Evolutionary conservation across 2,797 vertebrate species (phyloP), one percentile per base, ranked within the genome.

Genomic region (Danio jaintianensis): DNA sequence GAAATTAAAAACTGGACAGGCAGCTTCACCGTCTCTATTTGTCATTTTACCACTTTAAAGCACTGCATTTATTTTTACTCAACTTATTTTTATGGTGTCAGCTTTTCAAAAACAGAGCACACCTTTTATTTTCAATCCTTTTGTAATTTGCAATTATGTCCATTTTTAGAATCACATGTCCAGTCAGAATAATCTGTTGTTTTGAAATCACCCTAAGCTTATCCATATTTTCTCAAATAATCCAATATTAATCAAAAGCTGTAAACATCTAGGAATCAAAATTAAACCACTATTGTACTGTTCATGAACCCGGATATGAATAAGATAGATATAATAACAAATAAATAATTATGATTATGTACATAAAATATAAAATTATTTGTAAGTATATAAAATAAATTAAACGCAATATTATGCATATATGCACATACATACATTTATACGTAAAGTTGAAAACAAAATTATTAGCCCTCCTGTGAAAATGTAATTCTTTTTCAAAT

Each of bases 121-220:
- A 61, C 66, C 66, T 61, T 70, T 9, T 55, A 11, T 45, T 42
- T 63, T 42, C 11, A 75, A 66, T 64, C 48, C 11, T 45, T 40
- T 56, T 43, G 38, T 47, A 1, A n/a, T 66, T 66, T 67, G 20
- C 9, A 9, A 59, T 68, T 20, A 18, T n/a, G 43, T 67, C 9
- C 10, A n/a, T 4, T 66, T 66, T 18, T 18, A 7, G 0, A 61
- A 50, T 48, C 45, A 59, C 48, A 48, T 5, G 29, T 50, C 58
- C 45, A 62, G 29, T 62, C 43, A 63, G 22, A 73, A 61, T 20
- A 78, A 70, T 62, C 43, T n/a, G 38, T 22, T 68, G 6, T 47
- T 68, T 68, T 56, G n/a, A 4, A 67, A 43, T 56, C 50, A n/a
- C 50, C 22, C 63, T 77, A 70, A 79, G 38, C 66, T 45, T 53